phyloP scores from a whole-genome alignment of 2,888 invertebrate genomes.

The Coelinius sp. region DNA sequence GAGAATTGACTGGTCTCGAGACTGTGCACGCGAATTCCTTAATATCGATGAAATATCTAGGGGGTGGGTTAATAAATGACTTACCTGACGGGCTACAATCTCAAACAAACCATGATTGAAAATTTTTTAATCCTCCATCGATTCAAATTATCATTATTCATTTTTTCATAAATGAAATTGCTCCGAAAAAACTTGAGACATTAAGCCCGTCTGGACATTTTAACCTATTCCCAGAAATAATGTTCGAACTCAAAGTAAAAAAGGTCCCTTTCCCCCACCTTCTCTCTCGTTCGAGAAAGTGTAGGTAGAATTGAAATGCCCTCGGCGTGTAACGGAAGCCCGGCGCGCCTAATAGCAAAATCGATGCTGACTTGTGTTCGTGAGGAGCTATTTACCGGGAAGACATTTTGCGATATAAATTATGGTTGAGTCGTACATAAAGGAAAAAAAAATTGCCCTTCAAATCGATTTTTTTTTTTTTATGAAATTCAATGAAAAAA shows the following conservation, averaged over 20 bases:
- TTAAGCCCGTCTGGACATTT: neutral
- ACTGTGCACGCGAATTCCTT: slow-evolving; percentile 1
- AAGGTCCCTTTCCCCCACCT: neutral
- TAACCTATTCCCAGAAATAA: neutral
- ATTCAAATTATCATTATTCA: too few relatives aligned
- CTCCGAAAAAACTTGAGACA: neutral
- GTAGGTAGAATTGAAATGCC: slow-evolving; percentile 49
- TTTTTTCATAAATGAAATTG: slow-evolving; percentile 1
- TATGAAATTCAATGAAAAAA: too few relatives aligned
- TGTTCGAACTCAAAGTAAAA: neutral
- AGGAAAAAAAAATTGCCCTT: too few relatives aligned
- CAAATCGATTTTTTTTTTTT: too few relatives aligned
- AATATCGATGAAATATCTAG: slow-evolving; percentile 20
- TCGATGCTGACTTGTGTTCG: slow-evolving; percentile 55
- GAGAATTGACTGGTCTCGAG: neutral
- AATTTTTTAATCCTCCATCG: neutral
- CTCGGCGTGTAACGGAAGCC: slow-evolving; percentile 48
- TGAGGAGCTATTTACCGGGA: slow-evolving; percentile 16
- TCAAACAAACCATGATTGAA: neutral
- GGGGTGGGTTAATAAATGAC: neutral
- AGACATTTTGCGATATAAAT: slow-evolving; percentile 31
- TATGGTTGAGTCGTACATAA: neutral
- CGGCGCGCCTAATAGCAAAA: slow-evolving; percentile 62
- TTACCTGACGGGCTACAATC: neutral
- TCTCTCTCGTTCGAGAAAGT: slow-evolving; percentile 28